Percentiles rank a stretch among this genome's conserved stretches.
phyloP scores from a whole-genome alignment of 2,888 invertebrate species.

The Chelonus formosanus region DNA sequence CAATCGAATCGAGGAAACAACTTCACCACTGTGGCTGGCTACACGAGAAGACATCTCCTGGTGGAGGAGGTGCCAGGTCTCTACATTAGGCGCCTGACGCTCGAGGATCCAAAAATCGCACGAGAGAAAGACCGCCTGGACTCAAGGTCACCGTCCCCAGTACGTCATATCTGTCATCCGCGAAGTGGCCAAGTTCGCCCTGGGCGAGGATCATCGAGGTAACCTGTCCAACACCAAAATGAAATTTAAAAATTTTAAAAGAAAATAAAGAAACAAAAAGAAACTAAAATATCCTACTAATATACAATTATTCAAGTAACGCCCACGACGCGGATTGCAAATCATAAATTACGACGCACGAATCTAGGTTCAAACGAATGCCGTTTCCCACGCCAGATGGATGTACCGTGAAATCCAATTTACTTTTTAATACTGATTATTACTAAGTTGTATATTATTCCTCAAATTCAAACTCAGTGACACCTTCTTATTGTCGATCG shows the following conservation, averaged over 20 bases:
- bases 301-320: slow-evolving; percentile 40
- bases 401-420: slow-evolving; percentile 25
- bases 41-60: slow-evolving; percentile 57
- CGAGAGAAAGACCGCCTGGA: slow-evolving; percentile 49
- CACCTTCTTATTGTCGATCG: slow-evolving; percentile 1
- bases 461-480: slow-evolving; percentile 10
- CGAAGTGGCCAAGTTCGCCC: slow-evolving; percentile 53
- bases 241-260: slow-evolving; percentile 20
- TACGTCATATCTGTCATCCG: slow-evolving; percentile 60
- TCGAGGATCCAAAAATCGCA: slow-evolving; percentile 59
- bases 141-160: slow-evolving; percentile 54
- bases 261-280: slow-evolving; percentile 10
- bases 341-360: slow-evolving; percentile 36
- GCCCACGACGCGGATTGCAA: slow-evolving; percentile 36
- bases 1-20: slow-evolving; percentile 6
- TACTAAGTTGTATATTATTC: slow-evolving; percentile 20
- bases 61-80: slow-evolving; percentile 62
- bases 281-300: slow-evolving; percentile 30
- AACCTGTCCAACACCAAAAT: slow-evolving; percentile 31
- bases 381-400: slow-evolving; percentile 27
- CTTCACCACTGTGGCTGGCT: slow-evolving; percentile 57
- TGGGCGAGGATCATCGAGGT: slow-evolving; percentile 52
- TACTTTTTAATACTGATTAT: slow-evolving; percentile 20
- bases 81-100: slow-evolving; percentile 60
- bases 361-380: slow-evolving; percentile 25